phyloP scores from a whole-genome alignment of 2,888 invertebrate species.

The Alviniconcha strummeri region DNA sequence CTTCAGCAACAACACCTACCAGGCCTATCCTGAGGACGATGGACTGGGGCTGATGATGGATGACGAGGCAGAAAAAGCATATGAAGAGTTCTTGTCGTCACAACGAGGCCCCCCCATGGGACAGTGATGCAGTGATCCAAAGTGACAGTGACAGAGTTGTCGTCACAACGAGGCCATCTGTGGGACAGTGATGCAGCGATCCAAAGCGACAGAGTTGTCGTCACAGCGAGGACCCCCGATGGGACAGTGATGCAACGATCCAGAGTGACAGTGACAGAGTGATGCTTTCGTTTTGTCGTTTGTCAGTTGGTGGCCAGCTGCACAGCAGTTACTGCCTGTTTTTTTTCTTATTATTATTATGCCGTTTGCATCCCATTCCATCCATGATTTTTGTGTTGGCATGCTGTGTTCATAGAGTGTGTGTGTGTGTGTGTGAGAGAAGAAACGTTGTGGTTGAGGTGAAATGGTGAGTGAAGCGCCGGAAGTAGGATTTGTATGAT shows the following conservation, averaged over 20 bases:
- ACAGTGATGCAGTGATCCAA: not conserved
- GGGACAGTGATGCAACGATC: not conserved
- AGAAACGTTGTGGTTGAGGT: too few relatives aligned
- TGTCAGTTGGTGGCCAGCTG: too few relatives aligned
- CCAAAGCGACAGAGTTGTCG: conserved; percentile 29
- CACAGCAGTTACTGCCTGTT: too few relatives aligned
- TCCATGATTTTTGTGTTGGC: too few relatives aligned
- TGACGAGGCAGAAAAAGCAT: conserved; percentile 61
- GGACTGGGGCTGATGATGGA: conserved; percentile 47
- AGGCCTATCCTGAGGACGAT: conserved; percentile 13
- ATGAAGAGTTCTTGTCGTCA: conserved; percentile 55
- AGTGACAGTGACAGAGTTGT: conserved; percentile 33
- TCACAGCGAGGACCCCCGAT: not conserved
- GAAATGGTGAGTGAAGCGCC: too few relatives aligned
- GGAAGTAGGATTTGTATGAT: too few relatives aligned
- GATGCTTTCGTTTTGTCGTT: too few relatives aligned
- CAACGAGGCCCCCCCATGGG: not conserved
- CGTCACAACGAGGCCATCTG: not conserved
- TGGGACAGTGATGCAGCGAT: not conserved
- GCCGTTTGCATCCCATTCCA: too few relatives aligned
- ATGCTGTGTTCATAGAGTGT: too few relatives aligned
- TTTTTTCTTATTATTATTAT: too few relatives aligned
- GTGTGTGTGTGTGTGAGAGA: too few relatives aligned
- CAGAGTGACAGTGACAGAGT: too few relatives aligned
- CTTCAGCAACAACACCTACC: conserved; percentile 11